Conservation (phyloP, 2,888 invertebrate species). For the Cheilosia scutellata region DNA sequence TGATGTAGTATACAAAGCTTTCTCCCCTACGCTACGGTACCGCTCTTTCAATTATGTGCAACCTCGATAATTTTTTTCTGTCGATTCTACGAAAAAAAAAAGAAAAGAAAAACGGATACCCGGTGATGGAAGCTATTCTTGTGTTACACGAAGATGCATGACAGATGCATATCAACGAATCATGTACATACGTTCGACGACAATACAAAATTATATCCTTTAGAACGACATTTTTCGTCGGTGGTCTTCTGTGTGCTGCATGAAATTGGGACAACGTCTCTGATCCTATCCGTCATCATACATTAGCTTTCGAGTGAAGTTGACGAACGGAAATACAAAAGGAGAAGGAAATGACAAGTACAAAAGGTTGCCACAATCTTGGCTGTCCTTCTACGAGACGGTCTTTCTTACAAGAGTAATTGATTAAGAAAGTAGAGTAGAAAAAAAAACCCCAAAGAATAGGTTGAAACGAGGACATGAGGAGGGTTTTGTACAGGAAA, state of each 20-base stretch:
- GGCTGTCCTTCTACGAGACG: slow-evolving; percentile 40
- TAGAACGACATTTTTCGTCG: slow-evolving; percentile 3
- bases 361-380: slow-evolving; percentile 35
- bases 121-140: slow-evolving; percentile 47
- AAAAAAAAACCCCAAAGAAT: background rate
- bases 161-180: slow-evolving; percentile 52
- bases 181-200: slow-evolving; percentile 29
- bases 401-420: slow-evolving; percentile 2
- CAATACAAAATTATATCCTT: slow-evolving; percentile 41
- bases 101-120: slow-evolving; percentile 45
- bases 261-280: slow-evolving; percentile 51
- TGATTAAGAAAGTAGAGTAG: slow-evolving; percentile 8
- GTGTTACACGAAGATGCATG: slow-evolving; percentile 59
- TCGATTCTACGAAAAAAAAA: slow-evolving; percentile 43
- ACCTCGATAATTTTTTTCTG: slow-evolving; percentile 68
- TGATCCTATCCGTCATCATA: slow-evolving; percentile 35
- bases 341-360: slow-evolving; percentile 13
- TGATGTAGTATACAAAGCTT: slow-evolving; percentile 59
- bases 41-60: slow-evolving; percentile 70
- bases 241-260: slow-evolving; percentile 1
- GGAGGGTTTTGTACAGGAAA: background rate
- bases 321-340: slow-evolving; percentile 52
- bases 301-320: slow-evolving; percentile 39
- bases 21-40: slow-evolving; percentile 59
- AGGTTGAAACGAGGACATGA: background rate